Evolutionary conservation across 2,888 invertebrate species (phyloP), one percentile per base, ranked within the genome.

Genomic region (Muschampia plurimacula): DNA sequence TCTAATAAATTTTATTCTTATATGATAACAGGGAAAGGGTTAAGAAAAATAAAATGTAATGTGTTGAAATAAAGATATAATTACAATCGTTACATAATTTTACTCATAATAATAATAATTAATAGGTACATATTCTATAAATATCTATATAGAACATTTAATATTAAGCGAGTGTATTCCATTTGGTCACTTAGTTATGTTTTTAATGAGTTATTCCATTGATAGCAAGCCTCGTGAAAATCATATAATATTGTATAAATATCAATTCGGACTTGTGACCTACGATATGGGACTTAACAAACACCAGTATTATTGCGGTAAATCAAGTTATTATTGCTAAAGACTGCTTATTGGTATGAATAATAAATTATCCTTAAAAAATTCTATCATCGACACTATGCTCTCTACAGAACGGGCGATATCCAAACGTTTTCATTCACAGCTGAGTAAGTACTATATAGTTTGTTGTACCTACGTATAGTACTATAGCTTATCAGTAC

Each of bases 21-120:
- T 66, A 52, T 9, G 2, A 15, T 39, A 39, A 46, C 15, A 65
- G 59, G 71, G 60, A 28, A 41, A 49, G n/a, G 71, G 67, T 60
- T 36, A 59, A 72, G 2, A 59, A 63, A 79, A 90, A 87, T 83
- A 88, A 91, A 92, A 22, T 22, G 22, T 22, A 22, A 22, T 22
- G 0, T 22, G 22, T 22, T 22, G 22, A 22, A 22, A 93, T 93
- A 93, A 94, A 92, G 92, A 89, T 94, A 93, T 93, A 94, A 94
- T 94, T 93, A 93, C 92, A 93, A 91, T 94, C 86, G 90, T 92
- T 93, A 93, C 93, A 93, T 94, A 92, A 91, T 90, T 89, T 89
- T 92, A 91, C 84, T 93, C 88, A 22, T 22, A 22, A 90, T 93
- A 90, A 90, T 93, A 90, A 88, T 91, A 89, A 89, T 89, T 92